phyloP scores from a whole-genome alignment of 1,140 invertebrate species.

The Phymorhynchus buccinoides region DNA sequence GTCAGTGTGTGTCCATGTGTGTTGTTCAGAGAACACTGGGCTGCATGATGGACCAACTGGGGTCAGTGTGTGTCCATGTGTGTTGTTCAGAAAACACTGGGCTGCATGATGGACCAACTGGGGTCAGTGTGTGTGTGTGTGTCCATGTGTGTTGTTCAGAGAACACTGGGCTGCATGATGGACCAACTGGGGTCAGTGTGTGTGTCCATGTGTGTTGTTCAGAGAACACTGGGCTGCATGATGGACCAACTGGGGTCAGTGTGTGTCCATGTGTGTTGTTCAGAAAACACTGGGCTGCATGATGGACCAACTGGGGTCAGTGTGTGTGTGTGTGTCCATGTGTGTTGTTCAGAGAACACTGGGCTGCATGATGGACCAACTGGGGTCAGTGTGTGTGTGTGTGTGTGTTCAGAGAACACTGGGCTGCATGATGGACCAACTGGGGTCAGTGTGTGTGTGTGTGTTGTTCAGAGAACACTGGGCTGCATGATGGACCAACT shows the following conservation, averaged over 20 bases:
- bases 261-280: no score
- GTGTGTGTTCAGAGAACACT: constrained; percentile 62
- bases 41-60: constrained; percentile 61
- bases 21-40: constrained; percentile 63
- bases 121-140: constrained; percentile 61
- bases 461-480: constrained; percentile 60
- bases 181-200: constrained; percentile 64
- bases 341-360: constrained; percentile 62
- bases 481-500: constrained; percentile 63
- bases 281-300: constrained; percentile 62
- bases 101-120: constrained; percentile 61
- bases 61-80: constrained; percentile 59
- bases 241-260: constrained; percentile 66
- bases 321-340: no score
- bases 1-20: constrained; percentile 57
- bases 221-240: constrained; percentile 61
- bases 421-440: constrained; percentile 60
- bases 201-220: no score
- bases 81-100: constrained; percentile 61
- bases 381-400: constrained; percentile 62
- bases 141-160: no score
- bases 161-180: constrained; percentile 61
- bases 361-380: constrained; percentile 60
- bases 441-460: constrained; percentile 62
- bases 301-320: constrained; percentile 66